These are phyloP conservation scores for Oscheius myriophilus DNA, from an alignment of 2,888 invertebrate genomes.

Conservation along the genomic window DNA sequence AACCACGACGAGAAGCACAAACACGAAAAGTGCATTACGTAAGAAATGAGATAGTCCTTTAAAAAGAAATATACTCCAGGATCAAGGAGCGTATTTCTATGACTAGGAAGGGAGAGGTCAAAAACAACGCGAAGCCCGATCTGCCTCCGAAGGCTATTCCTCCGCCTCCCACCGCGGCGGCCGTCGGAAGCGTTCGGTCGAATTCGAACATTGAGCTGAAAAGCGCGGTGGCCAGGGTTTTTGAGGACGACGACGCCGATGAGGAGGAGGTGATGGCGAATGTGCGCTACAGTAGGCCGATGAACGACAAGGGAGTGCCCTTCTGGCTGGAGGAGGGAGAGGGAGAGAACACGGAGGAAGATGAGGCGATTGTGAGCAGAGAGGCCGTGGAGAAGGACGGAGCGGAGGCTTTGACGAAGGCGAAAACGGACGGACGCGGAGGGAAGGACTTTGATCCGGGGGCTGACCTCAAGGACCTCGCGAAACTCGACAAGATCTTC, in stretches of 20 bases:
- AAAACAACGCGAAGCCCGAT: neutral
- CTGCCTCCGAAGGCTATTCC: neutral
- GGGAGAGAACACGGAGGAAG: neutral
- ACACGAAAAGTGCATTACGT: conserved; percentile 9
- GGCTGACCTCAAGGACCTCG: neutral
- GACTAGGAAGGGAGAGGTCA: neutral
- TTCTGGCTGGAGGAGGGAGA: conserved; percentile 3
- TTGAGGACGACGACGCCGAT: neutral
- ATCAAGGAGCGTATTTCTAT: neutral
- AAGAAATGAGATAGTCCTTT: neutral
- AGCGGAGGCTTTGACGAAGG: neutral
- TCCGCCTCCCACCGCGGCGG: neutral
- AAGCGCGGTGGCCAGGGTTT: neutral
- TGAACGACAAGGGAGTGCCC: neutral
- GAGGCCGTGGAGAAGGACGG: conserved; percentile 7
- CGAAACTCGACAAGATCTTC: conserved; percentile 1
- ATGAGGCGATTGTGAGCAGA: neutral
- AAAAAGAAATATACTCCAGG: neutral
- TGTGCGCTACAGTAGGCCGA: conserved; percentile 1
- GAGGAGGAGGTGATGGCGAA: conserved; percentile 1
- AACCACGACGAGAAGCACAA: conserved; percentile 7
- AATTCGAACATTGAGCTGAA: neutral
- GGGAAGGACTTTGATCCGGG: neutral
- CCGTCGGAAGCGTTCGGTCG: too few relatives aligned
- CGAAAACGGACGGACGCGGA: neutral